phyloP scores from a whole-genome alignment of 2,797 vertebrate genomes.

The Falco berigora region DNA sequence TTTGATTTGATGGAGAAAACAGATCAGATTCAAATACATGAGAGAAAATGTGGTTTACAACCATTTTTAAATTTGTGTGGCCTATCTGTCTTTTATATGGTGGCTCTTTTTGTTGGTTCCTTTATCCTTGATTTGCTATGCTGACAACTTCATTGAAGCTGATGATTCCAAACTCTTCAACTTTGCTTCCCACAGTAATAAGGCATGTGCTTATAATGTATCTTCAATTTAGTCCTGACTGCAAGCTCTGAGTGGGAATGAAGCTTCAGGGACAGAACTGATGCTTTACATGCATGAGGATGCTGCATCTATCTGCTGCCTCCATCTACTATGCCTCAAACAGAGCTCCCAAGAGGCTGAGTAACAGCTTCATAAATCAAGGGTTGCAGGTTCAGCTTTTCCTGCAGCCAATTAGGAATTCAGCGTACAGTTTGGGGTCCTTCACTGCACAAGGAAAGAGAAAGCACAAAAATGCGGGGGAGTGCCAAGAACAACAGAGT shows the following conservation, averaged over 20 bases:
- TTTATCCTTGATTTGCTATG: background rate
- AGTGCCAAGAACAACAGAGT: background rate
- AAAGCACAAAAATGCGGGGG: background rate
- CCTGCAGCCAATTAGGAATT: slow-evolving; percentile 17
- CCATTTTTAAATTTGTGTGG: background rate
- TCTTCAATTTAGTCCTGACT: background rate
- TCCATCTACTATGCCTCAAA: background rate
- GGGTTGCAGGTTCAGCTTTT: slow-evolving; percentile 14
- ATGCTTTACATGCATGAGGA: slow-evolving; percentile 25
- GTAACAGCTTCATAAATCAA: slow-evolving; percentile 52
- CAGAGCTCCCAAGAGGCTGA: slow-evolving; percentile 20
- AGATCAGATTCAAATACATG: background rate
- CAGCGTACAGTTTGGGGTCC: background rate
- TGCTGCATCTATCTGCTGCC: background rate
- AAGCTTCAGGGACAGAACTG: background rate
- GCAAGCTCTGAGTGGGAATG: background rate
- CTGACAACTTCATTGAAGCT: slow-evolving; percentile 11
- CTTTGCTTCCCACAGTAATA: background rate
- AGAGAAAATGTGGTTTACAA: background rate
- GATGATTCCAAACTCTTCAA: background rate
- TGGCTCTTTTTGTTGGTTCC: background rate
- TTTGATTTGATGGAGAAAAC: background rate
- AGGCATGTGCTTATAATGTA: background rate
- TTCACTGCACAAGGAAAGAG: background rate
- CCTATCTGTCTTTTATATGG: background rate